Conservation (phyloP, 2,888 invertebrate genomes). For the Apotomis capreana region DNA sequence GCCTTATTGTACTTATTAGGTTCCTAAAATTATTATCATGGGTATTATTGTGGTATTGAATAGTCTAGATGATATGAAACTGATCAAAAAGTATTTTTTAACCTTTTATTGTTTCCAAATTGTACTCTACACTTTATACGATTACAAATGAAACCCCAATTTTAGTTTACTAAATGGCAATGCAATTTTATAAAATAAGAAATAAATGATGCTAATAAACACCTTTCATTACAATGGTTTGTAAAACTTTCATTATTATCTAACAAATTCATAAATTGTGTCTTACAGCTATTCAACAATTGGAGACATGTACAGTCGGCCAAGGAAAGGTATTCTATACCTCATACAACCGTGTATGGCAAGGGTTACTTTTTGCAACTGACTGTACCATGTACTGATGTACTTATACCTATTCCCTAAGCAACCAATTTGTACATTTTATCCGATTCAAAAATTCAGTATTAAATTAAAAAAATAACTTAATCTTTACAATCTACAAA, state of each 20-base stretch:
- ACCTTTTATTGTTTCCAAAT: constrained; percentile 55
- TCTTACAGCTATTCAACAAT: constrained; percentile 63
- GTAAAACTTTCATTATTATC: constrained; percentile 63
- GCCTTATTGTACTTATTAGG: no score
- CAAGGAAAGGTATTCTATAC: not conserved
- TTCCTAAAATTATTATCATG: no score
- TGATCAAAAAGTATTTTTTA: constrained; percentile 46
- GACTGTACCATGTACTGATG: not conserved
- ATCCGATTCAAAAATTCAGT: constrained; percentile 46
- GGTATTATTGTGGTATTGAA: not conserved
- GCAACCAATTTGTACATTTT: constrained; percentile 64
- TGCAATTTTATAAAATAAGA: constrained; percentile 57
- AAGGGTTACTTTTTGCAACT: not conserved
- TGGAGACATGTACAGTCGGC: constrained; percentile 43
- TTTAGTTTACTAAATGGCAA: constrained; percentile 60
- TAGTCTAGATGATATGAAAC: constrained; percentile 32
- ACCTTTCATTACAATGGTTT: constrained; percentile 58
- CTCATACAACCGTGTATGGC: not conserved
- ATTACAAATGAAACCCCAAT: constrained; percentile 65
- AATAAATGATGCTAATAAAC: constrained; percentile 59
- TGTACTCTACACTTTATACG: constrained; percentile 52
- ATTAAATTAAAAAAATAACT: constrained; percentile 1
- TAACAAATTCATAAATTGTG: constrained; percentile 65
- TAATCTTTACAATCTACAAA: constrained; percentile 27
- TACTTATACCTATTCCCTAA: constrained; percentile 22